Conservation (phyloP, 2,888 invertebrate genomes). For the Bimastos eiseni region DNA sequence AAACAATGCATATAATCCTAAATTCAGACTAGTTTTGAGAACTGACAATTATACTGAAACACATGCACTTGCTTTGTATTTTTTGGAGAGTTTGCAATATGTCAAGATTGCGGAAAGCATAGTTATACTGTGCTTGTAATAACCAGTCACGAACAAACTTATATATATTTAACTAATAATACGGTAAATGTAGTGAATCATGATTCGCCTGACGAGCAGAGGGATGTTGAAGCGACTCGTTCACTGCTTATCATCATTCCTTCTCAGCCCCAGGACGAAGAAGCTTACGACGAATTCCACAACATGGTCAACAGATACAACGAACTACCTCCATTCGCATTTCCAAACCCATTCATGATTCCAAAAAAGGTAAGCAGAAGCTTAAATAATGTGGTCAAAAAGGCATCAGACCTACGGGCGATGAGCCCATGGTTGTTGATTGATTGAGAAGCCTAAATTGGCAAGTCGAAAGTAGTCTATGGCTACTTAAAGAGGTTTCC, state of each 20-base stretch:
- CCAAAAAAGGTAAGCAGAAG: conserved; percentile 41
- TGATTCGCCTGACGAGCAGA: conserved; percentile 46
- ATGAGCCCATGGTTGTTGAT: too few species aligned
- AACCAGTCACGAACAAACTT: neutral
- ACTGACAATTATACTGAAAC: too few species aligned
- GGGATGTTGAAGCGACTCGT: conserved; percentile 67
- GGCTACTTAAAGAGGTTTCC: neutral
- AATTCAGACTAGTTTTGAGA: too few species aligned
- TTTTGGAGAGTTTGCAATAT: too few species aligned
- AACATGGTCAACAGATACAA: conserved; percentile 79
- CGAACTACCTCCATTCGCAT: conserved; percentile 78
- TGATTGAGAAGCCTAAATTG: too few species aligned
- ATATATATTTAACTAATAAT: neutral
- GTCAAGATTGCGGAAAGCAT: too few species aligned
- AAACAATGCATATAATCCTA: too few species aligned
- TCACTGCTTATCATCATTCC: conserved; percentile 86
- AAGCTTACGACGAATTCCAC: conserved; percentile 73
- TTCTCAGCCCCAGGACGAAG: conserved; percentile 73
- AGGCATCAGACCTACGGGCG: too few species aligned
- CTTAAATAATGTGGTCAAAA: too few species aligned
- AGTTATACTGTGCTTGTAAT: too few species aligned
- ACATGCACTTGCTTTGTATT: too few species aligned
- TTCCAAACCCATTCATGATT: conserved; percentile 67
- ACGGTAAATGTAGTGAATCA: conserved; percentile 47
- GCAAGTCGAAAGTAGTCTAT: neutral